Percentiles rank a stretch among this genome's conserved stretches.
These are phyloP conservation scores for Rhabdomys dilectus DNA, from an alignment of 2,113 vertebrate genomes.

Conservation along the genomic window DNA sequence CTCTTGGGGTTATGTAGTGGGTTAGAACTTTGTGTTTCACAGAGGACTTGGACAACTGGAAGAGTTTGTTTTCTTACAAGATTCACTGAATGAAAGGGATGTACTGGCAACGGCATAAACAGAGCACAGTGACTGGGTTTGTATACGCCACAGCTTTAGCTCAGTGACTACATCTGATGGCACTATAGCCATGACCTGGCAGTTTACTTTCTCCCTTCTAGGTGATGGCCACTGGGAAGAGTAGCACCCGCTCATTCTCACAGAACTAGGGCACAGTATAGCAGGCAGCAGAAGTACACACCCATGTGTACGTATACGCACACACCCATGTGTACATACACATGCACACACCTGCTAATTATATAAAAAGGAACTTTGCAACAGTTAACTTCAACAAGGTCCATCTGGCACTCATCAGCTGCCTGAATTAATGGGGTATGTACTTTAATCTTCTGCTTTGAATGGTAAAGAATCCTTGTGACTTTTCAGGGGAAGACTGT, in stretches of 20 bases:
- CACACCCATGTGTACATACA: background rate
- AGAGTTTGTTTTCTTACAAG: background rate
- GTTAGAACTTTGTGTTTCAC: conserved; percentile 37
- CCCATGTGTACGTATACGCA: no score
- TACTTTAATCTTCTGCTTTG: background rate
- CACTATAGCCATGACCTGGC: fast-evolving
- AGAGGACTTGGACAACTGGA: conserved; percentile 16
- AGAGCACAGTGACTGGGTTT: background rate
- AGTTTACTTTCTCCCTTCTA: background rate
- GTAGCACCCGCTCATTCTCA: background rate
- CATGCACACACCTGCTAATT: background rate
- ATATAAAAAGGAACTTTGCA: background rate
- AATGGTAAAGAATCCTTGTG: background rate
- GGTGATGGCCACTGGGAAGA: background rate
- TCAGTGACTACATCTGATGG: fast-evolving
- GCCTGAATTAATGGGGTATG: background rate
- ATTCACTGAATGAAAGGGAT: background rate
- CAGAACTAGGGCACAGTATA: background rate
- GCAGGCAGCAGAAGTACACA: background rate
- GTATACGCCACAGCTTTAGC: background rate
- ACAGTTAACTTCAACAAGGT: conserved; percentile 20
- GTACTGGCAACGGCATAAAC: background rate
- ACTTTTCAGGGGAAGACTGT: conserved; percentile 18
- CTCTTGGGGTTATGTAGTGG: background rate
- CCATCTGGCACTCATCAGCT: background rate